These are phyloP conservation scores for Dicrurus megarhynchus DNA, from an alignment of 2,113 vertebrate genomes.

Conservation along the genomic window DNA sequence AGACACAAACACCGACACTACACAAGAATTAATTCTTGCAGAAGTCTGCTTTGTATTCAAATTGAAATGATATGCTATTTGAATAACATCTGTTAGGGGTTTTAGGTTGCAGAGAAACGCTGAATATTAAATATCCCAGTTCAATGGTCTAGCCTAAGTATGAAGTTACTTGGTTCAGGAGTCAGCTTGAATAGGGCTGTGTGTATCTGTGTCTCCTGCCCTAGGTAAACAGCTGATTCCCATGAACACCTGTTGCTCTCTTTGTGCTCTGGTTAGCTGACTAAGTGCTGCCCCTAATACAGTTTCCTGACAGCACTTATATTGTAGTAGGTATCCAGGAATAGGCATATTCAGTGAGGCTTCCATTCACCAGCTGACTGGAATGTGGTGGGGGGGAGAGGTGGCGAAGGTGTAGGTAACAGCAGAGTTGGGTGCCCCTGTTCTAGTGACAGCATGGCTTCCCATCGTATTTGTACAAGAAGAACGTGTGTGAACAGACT, in stretches of 20 bases:
- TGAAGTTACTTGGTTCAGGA: constrained; percentile 1
- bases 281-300: not conserved
- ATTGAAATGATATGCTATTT: not conserved
- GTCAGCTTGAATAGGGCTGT: not conserved
- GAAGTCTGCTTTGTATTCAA: not conserved
- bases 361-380: constrained; percentile 4
- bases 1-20: not conserved
- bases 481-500: not conserved
- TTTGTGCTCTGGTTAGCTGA: not conserved
- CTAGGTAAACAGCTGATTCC: constrained; percentile 30
- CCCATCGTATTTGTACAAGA: not conserved
- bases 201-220: not conserved
- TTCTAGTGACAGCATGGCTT: not conserved
- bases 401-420: not conserved
- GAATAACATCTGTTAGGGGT: constrained; percentile 5
- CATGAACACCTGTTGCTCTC: constrained; percentile 3
- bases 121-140: not conserved
- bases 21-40: not conserved
- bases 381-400: not conserved
- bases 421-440: not conserved
- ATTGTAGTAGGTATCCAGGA: not conserved
- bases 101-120: constrained; percentile 13
- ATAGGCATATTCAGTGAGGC: not conserved
- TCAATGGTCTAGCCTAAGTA: not conserved
- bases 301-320: not conserved